Percentiles rank a stretch among this genome's conserved stretches.
Evolutionary conservation across 1,140 invertebrate species (phyloP).

Genomic region (Cotesia vestalis): DNA sequence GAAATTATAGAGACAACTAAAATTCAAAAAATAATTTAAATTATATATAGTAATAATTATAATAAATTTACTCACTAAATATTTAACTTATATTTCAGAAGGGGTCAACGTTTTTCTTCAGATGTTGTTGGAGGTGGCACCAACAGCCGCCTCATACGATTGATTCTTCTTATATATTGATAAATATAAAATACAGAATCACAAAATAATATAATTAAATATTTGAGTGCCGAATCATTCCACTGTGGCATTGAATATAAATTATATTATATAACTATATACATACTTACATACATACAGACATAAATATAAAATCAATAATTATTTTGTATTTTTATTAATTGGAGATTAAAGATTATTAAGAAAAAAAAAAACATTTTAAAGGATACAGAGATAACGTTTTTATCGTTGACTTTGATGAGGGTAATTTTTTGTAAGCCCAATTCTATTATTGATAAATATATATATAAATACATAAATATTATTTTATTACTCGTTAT

Average conservation of each 20-base stretch:
- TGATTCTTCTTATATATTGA: conserved; percentile 56
- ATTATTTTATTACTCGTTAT: conserved; percentile 61
- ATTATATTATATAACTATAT: no score
- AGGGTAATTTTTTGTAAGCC: conserved; percentile 28
- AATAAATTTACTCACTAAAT: background rate
- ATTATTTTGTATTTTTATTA: conserved; percentile 48
- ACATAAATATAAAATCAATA: conserved; percentile 38
- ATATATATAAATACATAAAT: conserved; percentile 45
- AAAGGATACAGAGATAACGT: conserved; percentile 43
- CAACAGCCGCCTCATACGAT: conserved; percentile 81
- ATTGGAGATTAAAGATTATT: conserved; percentile 30
- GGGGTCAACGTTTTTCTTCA: conserved; percentile 89
- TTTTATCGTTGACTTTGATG: conserved; percentile 28
- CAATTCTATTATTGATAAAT: background rate
- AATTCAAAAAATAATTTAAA: no score
- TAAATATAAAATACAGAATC: conserved; percentile 9
- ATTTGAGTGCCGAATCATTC: conserved; percentile 52
- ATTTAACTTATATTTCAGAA: conserved; percentile 71
- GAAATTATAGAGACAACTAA: no score
- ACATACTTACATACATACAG: no score
- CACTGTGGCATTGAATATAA: conserved; percentile 47
- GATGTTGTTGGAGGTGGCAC: conserved; percentile 89
- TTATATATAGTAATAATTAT: no score
- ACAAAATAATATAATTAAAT: conserved; percentile 40
- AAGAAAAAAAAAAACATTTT: conserved; percentile 45